Evolutionary conservation across 30 jellyfish, hydroid and myxozoan genomes (phyloP), one percentile per base, ranked within the genome.

Genomic region (Hydractinia echinata): DNA sequence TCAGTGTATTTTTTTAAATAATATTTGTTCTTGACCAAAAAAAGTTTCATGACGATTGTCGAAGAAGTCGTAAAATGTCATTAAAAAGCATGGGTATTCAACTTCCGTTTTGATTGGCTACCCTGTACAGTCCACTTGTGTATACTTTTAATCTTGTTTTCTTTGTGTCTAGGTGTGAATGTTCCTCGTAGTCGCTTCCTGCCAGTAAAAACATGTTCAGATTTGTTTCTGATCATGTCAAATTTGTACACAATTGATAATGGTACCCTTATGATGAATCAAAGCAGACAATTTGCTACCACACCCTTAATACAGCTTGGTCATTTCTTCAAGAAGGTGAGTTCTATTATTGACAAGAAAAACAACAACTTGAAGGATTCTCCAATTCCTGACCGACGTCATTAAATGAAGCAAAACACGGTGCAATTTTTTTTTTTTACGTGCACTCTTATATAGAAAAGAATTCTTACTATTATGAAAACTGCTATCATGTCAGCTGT

Each of bases 151-250:
- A 10, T 10, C 10, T 9, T 56, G 68, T 9, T 56, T 10, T 56
- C n/a, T 56, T 56, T 56, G 69, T 58, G 69, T 58, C 19, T 44
- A 94, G 99, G 99, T 71, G 85, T 94, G 44, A 88, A 88, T 79
- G 99, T 94, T 72, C 99, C 99, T 9, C 93, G 99, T 74, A 83
- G 96, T 56, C 96, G 99, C 21, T 94, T 94, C 87, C 83, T 94
- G 81, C 99, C 99, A 14, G 99, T 94, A 66, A 94, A 94, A 81
- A 88, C 95, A 54, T 55, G 94, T 4, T 94, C 99, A 14, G 99
- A 88, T 82, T 81, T 94, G 74, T 83, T 94, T 51, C 72, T 94
- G 81, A 91, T 94, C 81, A 87, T 81, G 95, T 88, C 97, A 8
- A 94, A 94, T 82, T 84, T 94, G 18, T 94, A 94, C 79, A 84